These are phyloP conservation scores for Cheirogaleus medius DNA, from an alignment of 2,113 vertebrate species.

Conservation along the genomic window DNA sequence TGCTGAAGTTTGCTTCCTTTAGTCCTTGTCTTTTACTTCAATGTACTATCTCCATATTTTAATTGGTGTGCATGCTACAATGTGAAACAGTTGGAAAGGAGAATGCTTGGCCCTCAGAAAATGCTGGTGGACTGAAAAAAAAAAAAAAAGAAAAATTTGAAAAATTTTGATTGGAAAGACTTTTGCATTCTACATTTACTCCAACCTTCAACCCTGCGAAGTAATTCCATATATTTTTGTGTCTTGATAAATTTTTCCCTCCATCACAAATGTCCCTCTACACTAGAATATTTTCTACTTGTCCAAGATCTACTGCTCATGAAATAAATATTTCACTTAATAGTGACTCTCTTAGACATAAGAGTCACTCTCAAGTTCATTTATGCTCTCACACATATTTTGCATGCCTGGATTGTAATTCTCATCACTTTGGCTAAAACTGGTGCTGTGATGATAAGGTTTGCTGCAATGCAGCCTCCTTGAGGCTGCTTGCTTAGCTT, in stretches of 20 bases:
- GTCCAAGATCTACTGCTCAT: neutral
- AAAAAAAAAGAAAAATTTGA: neutral
- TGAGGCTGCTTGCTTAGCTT: neutral
- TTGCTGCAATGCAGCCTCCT: neutral
- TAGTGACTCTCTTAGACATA: neutral
- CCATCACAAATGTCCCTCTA: neutral
- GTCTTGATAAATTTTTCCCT: neutral
- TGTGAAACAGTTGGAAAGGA: neutral
- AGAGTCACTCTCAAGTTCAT: neutral
- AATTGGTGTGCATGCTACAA: neutral
- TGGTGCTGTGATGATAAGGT: neutral
- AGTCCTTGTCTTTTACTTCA: neutral
- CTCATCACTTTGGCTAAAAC: neutral
- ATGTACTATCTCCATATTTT: fast-evolving
- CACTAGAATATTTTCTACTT: neutral
- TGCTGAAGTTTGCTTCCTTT: neutral
- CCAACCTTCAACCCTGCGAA: neutral
- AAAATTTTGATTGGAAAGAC: neutral
- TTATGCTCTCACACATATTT: neutral
- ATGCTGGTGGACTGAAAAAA: neutral
- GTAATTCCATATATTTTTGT: neutral
- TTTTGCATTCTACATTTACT: neutral
- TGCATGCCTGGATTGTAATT: neutral
- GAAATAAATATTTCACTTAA: neutral
- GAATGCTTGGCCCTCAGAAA: neutral